These are phyloP conservation scores for Corythoichthys haematopterus DNA, from an alignment of 2,113 vertebrate genomes.

Conservation along the genomic window DNA sequence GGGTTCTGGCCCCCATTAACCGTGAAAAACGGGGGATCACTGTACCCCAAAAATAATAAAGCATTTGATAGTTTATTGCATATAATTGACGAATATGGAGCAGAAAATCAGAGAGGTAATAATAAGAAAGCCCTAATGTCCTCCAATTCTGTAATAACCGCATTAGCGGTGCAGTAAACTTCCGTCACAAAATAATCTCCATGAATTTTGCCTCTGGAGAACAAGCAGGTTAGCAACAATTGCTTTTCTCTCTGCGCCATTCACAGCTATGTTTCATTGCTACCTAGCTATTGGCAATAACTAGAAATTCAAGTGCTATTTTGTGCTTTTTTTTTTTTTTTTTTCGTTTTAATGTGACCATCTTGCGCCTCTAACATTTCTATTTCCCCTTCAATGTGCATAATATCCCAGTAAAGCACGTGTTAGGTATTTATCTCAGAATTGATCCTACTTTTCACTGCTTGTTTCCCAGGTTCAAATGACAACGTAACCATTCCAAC, in stretches of 20 bases:
- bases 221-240: slow-evolving; percentile 52
- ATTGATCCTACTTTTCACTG: slow-evolving; percentile 22
- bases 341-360: neutral
- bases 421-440: slow-evolving; percentile 7
- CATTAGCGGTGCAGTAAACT: slow-evolving; percentile 20
- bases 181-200: slow-evolving; percentile 39
- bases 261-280: slow-evolving; percentile 45
- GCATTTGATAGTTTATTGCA: no score
- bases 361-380: slow-evolving; percentile 24
- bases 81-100: no score
- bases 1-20: no score
- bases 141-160: no score
- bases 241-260: slow-evolving; percentile 42
- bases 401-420: slow-evolving; percentile 10
- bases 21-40: no score
- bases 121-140: no score
- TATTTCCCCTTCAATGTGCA: slow-evolving; percentile 16
- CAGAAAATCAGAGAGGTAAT: no score
- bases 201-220: slow-evolving; percentile 51
- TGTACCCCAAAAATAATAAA: no score
- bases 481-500: slow-evolving; percentile 76
- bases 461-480: slow-evolving; percentile 76
- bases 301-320: slow-evolving; percentile 1
- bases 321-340: neutral
- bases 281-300: slow-evolving; percentile 29